phyloP scores from a whole-genome alignment of 1,140 invertebrate genomes.

The Luehdorfia chinensis region DNA sequence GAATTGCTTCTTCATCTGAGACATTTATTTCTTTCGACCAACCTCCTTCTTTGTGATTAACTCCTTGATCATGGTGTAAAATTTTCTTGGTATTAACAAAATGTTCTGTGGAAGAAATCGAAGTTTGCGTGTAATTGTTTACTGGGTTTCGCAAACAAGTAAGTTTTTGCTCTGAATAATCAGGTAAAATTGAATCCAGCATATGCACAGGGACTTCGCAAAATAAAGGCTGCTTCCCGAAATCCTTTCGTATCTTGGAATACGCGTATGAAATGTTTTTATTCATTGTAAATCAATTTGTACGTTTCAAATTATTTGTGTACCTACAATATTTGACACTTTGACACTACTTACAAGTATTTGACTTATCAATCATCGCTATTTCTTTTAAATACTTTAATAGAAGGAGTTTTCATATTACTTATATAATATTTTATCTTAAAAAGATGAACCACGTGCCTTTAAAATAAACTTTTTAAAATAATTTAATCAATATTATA shows the following conservation, averaged over 20 bases:
- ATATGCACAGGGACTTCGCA: conserved; percentile 82
- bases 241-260: conserved; percentile 81
- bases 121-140: conserved; percentile 78
- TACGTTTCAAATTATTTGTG: no score
- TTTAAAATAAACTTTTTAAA: no score
- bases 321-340: no score
- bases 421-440: no score
- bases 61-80: conserved; percentile 83
- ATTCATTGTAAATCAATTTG: no score
- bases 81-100: conserved; percentile 81
- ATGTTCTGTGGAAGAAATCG: conserved; percentile 78
- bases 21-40: conserved; percentile 97
- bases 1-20: conserved; percentile 90
- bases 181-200: conserved; percentile 84
- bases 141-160: conserved; percentile 86
- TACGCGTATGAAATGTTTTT: conserved; percentile 72
- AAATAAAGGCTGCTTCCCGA: conserved; percentile 84
- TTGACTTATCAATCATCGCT: no score
- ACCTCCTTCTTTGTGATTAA: conserved; percentile 94
- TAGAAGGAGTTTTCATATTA: no score
- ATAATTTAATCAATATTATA: no score
- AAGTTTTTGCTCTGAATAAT: conserved; percentile 79
- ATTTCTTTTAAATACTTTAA: no score
- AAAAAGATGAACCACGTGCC: no score
- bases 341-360: no score